These are phyloP conservation scores for Paramuricea clavata DNA, from an alignment of 92 coral and sea anemone genomes.

Conservation along the genomic window DNA sequence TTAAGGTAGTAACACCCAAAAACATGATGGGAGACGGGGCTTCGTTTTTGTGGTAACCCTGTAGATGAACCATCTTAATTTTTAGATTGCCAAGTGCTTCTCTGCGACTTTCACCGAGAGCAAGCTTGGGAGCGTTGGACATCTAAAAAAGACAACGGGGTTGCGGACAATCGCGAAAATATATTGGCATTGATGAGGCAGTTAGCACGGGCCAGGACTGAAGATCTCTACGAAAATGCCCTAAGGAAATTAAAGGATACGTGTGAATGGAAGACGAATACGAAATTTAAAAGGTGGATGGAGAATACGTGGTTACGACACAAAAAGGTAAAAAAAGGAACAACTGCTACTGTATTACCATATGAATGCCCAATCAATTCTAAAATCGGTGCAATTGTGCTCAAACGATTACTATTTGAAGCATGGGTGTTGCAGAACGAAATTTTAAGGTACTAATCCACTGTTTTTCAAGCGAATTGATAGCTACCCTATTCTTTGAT, in stretches of 20 bases:
- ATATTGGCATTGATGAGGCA: slow-evolving; percentile 30
- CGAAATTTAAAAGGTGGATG: slow-evolving; percentile 48
- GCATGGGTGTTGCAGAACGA: no score
- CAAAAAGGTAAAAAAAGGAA: no score
- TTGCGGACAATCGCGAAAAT: slow-evolving; percentile 23
- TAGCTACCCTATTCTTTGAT: no score
- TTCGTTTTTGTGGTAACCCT: no score
- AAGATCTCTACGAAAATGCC: slow-evolving; percentile 16
- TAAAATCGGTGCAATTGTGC: neutral
- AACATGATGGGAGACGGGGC: no score
- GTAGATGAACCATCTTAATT: neutral
- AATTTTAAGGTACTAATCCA: no score
- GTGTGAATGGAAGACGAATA: slow-evolving; percentile 36
- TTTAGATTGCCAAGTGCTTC: slow-evolving; percentile 61
- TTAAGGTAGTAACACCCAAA: no score
- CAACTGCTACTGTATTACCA: no score
- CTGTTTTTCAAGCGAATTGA: no score
- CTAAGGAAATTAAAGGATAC: slow-evolving; percentile 15
- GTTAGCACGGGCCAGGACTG: slow-evolving; percentile 27
- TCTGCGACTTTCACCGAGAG: slow-evolving; percentile 70
- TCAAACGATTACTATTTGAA: no score
- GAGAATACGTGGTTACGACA: slow-evolving; percentile 52
- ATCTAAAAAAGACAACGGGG: slow-evolving; percentile 37
- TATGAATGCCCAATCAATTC: no score
- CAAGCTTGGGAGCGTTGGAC: slow-evolving; percentile 78